Base-by-base conservation (phyloP, 2,113 vertebrate genomes). In the Lophura nycthemera region DNA sequence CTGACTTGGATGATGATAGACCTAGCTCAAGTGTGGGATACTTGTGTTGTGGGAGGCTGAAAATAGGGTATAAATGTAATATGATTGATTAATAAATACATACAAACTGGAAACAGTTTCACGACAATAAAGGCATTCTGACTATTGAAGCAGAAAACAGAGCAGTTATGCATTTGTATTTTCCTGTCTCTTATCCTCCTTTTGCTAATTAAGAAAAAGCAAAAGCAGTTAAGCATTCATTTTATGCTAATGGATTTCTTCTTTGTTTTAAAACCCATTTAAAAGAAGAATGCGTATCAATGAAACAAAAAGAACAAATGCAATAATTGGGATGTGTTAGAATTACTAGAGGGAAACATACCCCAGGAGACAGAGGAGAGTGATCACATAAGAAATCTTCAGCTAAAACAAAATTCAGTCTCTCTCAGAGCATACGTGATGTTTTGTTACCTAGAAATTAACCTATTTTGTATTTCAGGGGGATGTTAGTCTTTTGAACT, bases 181-280 rank as follows among this genome's bases (percentile, higher is more conserved):
- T 57, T 93, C 42, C 57, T 34, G 8, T 42, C 6, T 60, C 21
- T 32, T 70, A 67, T 52, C 29, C 19, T 81, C 24, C 11, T 86
- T 83, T 30, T 81, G 17, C 34, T 83, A 57, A 22, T 75, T 88
- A 89, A 94, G 17, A 17, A 32, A 60, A 86, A 71, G 40, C n/a
- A 76, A 60, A 73, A 74, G 14, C 67, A 76, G 30, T 24, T 83
- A 76, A 85, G 27, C 16, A 47, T 59, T 85, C 12, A n/a, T 77
- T 48, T 78, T 75, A 36, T 84, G 36, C 29, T 78, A 29, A 77
- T 71, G 5, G 57, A 57, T 86, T 92, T 90, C 18, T 80, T 88
- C n/a, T 75, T 92, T 90, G 66, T 70, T 86, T 92, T 85, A 84
- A 90, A 93, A 67, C 6, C 54, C 30, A 63, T n/a, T 47, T 66